Base-by-base conservation (phyloP, 2,888 invertebrate species). In the Lucinisca nassula region DNA sequence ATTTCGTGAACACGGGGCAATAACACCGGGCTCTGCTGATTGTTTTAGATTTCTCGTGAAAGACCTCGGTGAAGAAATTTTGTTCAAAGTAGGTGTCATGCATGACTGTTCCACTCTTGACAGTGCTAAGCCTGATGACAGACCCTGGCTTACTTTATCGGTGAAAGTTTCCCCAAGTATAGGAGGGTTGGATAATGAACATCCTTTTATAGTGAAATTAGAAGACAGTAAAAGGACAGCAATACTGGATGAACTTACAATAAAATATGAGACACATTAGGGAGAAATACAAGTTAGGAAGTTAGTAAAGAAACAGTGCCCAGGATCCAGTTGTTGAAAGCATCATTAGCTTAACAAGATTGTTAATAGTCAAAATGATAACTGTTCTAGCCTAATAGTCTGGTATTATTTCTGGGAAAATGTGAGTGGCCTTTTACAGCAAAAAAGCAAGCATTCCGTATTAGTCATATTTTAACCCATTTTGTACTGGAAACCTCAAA, bases 101-200 rank as follows among this genome's bases (percentile, higher is more conserved):
- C 94, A 94, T 82, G 92, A 94, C 80, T 95, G 95, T 84, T 90
- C 92, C 55, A 94, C 93, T 6, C 84, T 95, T 38, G 93, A 93
- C 58, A 94, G 93, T 90, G 89, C 91, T 3, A 90, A 90, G 40
- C 88, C 86, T 17, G 90, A 92, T 70, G 91, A 92, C 21, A 84
- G 92, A 10, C 45, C 88, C 0, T 90, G 92, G 51, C 87, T 92
- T 21, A 91, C 85, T 12, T 82, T 95, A 75, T 89, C 67, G 45
- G 92, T 93, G 8, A 75, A 86, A 8, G 79, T 94, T 32, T 91
- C 93, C 3, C 35, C 82, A 3, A 83, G 85, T 21, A 77, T 94
- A 24, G 92, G 92, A 0, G 92, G 92, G 14, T 83, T 92, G 0
- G 86, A 89, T 51, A 88, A 90, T 17, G 92, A 93, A 72, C 92